Percentiles rank a stretch among this genome's conserved stretches.
These are phyloP conservation scores for Brachylomia viminalis DNA, from an alignment of 2,888 invertebrate species.

Conservation along the genomic window DNA sequence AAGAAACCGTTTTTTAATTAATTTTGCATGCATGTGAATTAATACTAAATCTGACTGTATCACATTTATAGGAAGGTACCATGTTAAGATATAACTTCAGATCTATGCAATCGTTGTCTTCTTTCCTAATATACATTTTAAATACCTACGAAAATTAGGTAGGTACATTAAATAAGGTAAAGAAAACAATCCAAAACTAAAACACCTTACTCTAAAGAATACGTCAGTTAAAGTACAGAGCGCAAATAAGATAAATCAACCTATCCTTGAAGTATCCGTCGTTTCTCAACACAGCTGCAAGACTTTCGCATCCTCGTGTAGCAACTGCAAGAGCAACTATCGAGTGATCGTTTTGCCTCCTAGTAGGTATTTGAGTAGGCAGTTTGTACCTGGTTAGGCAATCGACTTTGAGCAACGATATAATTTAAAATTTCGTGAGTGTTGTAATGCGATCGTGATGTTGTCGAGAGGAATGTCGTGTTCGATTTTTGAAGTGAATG, in stretches of 20 bases:
- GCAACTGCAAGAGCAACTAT: constrained; percentile 52
- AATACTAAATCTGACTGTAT: too few species aligned
- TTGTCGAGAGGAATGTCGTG: background rate
- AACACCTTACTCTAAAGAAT: background rate
- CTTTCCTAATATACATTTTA: background rate
- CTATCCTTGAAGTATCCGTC: constrained; percentile 34
- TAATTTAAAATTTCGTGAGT: constrained; percentile 67
- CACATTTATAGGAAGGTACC: background rate
- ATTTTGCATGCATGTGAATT: background rate
- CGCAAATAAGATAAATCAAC: constrained; percentile 23
- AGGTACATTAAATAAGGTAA: background rate
- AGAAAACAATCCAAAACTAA: background rate
- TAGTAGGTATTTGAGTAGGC: constrained; percentile 13
- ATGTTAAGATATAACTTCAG: background rate
- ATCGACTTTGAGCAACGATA: constrained; percentile 70
- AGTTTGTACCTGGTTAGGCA: constrained; percentile 24
- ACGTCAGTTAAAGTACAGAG: background rate
- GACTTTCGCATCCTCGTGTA: constrained; percentile 58
- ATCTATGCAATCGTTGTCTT: background rate
- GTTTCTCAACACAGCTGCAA: constrained; percentile 71
- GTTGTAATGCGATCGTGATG: constrained; percentile 31
- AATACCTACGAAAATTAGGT: background rate
- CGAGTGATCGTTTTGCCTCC: constrained; percentile 52
- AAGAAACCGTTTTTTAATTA: background rate
- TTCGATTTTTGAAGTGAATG: constrained; percentile 2